These are phyloP conservation scores for Nyctibius bracteatus DNA, from an alignment of 2,113 vertebrate genomes.

Conservation along the genomic window DNA sequence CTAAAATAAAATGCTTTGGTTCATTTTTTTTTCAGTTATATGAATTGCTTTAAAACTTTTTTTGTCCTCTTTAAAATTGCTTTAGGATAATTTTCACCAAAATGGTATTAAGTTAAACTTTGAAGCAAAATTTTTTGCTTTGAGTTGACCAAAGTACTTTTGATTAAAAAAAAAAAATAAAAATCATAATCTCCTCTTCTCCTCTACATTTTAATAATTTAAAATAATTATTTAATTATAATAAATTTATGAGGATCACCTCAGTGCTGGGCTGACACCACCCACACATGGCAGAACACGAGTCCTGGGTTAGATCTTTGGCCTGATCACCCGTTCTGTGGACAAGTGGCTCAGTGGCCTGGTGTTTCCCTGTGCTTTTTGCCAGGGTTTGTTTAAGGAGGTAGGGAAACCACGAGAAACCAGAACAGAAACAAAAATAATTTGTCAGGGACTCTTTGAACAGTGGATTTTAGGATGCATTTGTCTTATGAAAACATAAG, in stretches of 20 bases:
- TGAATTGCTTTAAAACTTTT: background rate
- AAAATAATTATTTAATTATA: too few relatives aligned
- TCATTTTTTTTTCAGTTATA: background rate
- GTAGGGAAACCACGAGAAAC: background rate
- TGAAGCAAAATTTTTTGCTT: background rate
- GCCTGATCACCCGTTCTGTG: background rate
- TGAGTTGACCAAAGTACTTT: background rate
- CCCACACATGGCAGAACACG: rapidly evolving
- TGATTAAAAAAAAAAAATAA: background rate
- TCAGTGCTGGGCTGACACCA: background rate
- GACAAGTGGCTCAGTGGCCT: background rate
- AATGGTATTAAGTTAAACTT: background rate
- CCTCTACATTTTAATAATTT: background rate
- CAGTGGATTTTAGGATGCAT: background rate
- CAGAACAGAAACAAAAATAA: background rate
- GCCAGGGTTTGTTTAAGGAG: background rate
- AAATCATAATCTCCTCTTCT: background rate
- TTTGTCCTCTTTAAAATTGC: background rate
- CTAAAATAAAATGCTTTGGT: background rate
- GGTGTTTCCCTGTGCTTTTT: background rate
- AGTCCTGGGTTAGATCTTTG: background rate
- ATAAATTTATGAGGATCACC: too few relatives aligned
- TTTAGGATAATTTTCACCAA: background rate
- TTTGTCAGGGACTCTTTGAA: background rate
- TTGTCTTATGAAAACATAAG: background rate